These are phyloP conservation scores for Lamproptera curius DNA, from an alignment of 2,888 invertebrate species.

Conservation along the genomic window DNA sequence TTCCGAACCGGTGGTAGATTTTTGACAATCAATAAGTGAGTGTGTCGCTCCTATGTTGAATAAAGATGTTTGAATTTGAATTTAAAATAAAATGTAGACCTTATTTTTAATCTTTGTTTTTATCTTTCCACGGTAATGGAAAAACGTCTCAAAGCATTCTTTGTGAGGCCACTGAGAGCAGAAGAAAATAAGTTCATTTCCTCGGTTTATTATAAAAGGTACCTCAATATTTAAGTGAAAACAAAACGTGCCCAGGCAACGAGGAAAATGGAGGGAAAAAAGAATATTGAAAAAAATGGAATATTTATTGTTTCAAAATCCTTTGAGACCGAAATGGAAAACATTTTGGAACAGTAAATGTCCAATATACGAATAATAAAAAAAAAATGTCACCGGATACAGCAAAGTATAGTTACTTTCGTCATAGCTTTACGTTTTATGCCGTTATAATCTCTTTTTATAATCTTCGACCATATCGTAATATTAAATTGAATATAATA, in stretches of 20 bases:
- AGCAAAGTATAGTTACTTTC: background rate
- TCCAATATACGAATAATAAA: conserved; percentile 4
- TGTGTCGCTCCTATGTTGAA: too few species aligned
- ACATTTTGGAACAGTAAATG: conserved; percentile 1
- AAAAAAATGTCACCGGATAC: background rate
- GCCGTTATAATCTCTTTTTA: too few species aligned
- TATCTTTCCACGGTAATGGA: too few species aligned
- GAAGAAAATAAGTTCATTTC: too few species aligned
- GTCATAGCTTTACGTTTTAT: too few species aligned
- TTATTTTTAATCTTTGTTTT: too few species aligned
- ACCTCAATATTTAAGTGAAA: background rate
- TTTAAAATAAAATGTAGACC: too few species aligned
- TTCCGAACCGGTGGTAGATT: too few species aligned
- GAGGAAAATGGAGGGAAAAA: background rate
- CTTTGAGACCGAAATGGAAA: conserved; percentile 1
- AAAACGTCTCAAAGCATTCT: too few species aligned
- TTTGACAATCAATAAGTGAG: too few species aligned
- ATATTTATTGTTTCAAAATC: conserved; percentile 7
- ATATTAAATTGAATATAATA: background rate
- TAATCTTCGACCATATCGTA: background rate
- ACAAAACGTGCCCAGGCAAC: background rate
- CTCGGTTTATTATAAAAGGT: background rate
- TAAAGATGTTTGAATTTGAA: too few species aligned
- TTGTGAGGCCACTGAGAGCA: too few species aligned
- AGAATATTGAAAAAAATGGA: conserved; percentile 4